phyloP scores from a whole-genome alignment of 2,113 vertebrate genomes.

The Pao palembangensis region DNA sequence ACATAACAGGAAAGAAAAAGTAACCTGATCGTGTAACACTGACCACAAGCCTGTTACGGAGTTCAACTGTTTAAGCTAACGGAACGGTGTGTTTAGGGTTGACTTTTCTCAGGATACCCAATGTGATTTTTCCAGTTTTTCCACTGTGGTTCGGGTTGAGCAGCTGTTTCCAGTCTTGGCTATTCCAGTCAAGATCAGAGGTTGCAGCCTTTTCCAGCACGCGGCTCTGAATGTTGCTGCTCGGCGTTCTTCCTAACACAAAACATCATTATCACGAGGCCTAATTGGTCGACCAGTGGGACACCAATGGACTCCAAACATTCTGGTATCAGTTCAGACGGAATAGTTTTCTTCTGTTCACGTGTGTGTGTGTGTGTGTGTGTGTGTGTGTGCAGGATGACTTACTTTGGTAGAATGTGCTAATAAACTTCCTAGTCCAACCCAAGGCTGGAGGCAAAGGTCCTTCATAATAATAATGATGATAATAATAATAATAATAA shows the following conservation, averaged over 20 bases:
- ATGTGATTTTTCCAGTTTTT: too few relatives aligned
- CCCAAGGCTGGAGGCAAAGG: constrained; percentile 19
- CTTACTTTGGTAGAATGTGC: constrained; percentile 26
- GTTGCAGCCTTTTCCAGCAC: too few relatives aligned
- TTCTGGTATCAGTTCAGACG: constrained; percentile 48
- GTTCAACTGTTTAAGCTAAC: too few relatives aligned
- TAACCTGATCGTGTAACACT: too few relatives aligned
- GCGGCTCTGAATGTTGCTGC: not conserved
- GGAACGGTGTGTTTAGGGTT: too few relatives aligned
- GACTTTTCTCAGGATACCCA: too few relatives aligned
- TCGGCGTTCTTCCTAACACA: constrained; percentile 21
- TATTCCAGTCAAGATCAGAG: too few relatives aligned
- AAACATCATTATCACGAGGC: constrained; percentile 30
- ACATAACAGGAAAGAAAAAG: too few relatives aligned
- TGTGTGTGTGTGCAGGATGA: not conserved
- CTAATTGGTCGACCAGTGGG: constrained; percentile 16
- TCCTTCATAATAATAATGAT: not conserved
- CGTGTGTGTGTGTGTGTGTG: not conserved
- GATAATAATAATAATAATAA: too few relatives aligned
- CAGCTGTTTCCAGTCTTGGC: too few relatives aligned
- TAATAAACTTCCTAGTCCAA: constrained; percentile 28
- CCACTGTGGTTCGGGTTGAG: too few relatives aligned
- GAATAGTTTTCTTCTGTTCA: constrained; percentile 7
- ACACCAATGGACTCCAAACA: constrained; percentile 25
- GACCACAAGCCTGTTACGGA: too few relatives aligned